phyloP scores from a whole-genome alignment of 37 sponge, comb jelly and placozoan genomes.

The Chondrosia reniformis region DNA sequence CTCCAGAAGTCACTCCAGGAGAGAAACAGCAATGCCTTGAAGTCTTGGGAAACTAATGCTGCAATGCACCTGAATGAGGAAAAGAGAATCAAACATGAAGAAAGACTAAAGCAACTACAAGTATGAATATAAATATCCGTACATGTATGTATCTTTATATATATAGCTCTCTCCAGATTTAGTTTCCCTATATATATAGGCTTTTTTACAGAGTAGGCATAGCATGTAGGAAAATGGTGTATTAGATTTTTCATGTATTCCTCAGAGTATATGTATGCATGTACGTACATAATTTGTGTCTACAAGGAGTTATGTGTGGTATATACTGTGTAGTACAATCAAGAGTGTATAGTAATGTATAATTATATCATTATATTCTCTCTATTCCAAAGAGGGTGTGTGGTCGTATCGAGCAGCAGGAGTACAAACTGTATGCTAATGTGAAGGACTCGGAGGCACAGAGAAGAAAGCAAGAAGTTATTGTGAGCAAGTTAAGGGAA shows the following conservation, averaged over 20 bases:
- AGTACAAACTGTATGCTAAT: slow-evolving; percentile 48
- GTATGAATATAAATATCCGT: slow-evolving; percentile 33
- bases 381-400: not conserved
- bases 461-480: slow-evolving; percentile 50
- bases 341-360: not conserved
- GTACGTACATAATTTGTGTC: too few relatives aligned
- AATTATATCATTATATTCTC: not conserved
- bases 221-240: too few relatives aligned
- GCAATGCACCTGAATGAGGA: slow-evolving; percentile 29
- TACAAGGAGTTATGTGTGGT: not conserved
- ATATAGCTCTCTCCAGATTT: too few relatives aligned
- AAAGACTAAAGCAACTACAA: slow-evolving; percentile 50
- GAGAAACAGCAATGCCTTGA: slow-evolving; percentile 36
- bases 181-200: slow-evolving; percentile 7
- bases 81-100: slow-evolving; percentile 29
- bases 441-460: slow-evolving; percentile 48
- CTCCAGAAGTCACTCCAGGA: slow-evolving; percentile 20
- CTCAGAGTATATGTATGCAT: not conserved
- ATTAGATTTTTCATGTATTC: too few relatives aligned
- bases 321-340: not conserved
- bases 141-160: slow-evolving; percentile 21
- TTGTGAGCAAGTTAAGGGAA: slow-evolving; percentile 38
- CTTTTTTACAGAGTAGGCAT: too few relatives aligned
- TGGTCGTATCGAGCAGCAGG: slow-evolving; percentile 30
- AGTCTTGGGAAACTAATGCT: slow-evolving; percentile 39